Evolutionary conservation across 2,113 vertebrate species (phyloP), one percentile per base, ranked within the genome.

Genomic region (Apeltes quadracus): DNA sequence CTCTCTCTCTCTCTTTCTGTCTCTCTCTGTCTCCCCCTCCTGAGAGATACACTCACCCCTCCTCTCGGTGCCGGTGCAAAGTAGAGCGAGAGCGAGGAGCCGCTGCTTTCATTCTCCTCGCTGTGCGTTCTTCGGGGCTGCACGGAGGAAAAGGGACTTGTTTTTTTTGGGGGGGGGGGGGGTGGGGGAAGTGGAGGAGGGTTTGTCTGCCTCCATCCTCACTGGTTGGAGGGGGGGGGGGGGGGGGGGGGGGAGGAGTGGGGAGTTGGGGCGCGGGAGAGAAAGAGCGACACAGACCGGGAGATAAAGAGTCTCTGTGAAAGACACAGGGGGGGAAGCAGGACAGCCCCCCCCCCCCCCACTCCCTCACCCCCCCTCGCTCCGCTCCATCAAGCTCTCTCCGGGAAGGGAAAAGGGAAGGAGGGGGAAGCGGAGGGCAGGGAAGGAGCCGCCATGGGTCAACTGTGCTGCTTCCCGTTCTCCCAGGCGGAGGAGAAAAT

Each of bases 401-500:
- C 36, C 66, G 55, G 64, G 81, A 62, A 34, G 63, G 75, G 71
- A 44, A 61, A 44, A 69, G 83, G 81, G 3, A 57, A 69, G 66
- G 76, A 36, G 43, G 9, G 67, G 76, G 72, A 67, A 27, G 67
- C 23, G 78, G 81, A 81, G 81, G 82, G 77, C 82, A 89, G 79
- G 86, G 82, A 83, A 79, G 84, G 87, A 86, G 90, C 89, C 92
- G 92, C 92, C 93, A 98, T 98, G 96, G 96, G 96, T 87, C 96
- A 98, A 92, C 95, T 98, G 72, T 98, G 97, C 95, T 98, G 97
- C 92, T 97, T 98, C 75, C 96, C 96, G 16, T 97, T 98, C 92
- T 94, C 95, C 76, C 91, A 96, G 85, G 93, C 94, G 1, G 95
- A 96, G 87, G 95, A 95, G 68, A 98, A 98, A 91, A 96, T 95